phyloP scores from a whole-genome alignment of 1,140 invertebrate species.

The Camponotus pennsylvanicus region DNA sequence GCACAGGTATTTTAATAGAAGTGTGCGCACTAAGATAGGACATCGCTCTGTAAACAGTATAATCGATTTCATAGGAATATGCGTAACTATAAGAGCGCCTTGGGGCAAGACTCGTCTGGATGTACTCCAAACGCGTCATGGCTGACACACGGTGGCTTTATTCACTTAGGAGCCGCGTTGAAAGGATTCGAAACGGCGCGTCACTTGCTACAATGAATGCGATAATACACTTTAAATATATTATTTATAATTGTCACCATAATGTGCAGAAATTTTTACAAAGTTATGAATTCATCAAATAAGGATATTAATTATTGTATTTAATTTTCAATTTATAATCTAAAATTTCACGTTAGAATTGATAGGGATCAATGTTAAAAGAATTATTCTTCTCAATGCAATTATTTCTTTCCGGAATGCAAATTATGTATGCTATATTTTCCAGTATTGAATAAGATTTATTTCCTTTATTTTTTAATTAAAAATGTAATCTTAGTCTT shows the following conservation, averaged over 20 bases:
- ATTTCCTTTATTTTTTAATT: too few relatives aligned
- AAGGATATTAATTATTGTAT: not conserved
- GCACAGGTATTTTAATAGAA: not conserved
- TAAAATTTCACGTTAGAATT: not conserved
- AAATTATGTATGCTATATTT: not conserved
- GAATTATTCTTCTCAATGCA: not conserved
- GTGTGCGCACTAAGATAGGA: not conserved
- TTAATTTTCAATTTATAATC: not conserved
- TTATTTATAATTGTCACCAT: not conserved
- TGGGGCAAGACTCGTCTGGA: not conserved
- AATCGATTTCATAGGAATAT: not conserved
- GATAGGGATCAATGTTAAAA: not conserved
- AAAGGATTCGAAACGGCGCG: conserved; percentile 1
- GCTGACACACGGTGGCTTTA: conserved; percentile 17
- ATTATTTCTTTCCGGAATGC: not conserved
- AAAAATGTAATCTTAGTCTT: too few relatives aligned
- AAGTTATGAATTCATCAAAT: not conserved
- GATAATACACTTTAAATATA: not conserved
- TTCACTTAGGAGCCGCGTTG: conserved; percentile 3
- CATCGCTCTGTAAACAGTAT: not conserved
- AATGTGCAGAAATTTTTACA: not conserved
- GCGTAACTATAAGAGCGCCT: not conserved
- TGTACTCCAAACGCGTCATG: not conserved
- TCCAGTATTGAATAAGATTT: not conserved
- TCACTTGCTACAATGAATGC: not conserved